Percentiles rank a stretch among this genome's conserved stretches.
Conservation (phyloP, 2,888 invertebrate species). For the Microplitis deprimator region DNA sequence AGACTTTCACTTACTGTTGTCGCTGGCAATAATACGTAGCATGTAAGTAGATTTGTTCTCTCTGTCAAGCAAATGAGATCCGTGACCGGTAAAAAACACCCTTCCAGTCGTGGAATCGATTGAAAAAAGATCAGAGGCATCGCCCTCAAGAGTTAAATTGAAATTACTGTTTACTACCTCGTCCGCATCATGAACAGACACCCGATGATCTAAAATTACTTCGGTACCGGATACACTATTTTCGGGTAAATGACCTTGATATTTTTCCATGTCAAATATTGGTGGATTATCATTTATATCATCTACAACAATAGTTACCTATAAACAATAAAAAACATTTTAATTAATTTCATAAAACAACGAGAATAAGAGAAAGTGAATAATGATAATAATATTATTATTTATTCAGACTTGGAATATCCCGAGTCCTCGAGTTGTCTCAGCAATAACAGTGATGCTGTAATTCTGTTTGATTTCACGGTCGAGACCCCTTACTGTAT, state of each 20-base stretch:
- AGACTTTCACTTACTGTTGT: constrained; percentile 71
- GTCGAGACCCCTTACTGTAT: constrained; percentile 83
- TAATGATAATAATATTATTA: constrained; percentile 16
- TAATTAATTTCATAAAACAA: constrained; percentile 4
- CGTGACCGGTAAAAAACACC: constrained; percentile 74
- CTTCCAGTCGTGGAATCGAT: constrained; percentile 79
- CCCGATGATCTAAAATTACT: constrained; percentile 79
- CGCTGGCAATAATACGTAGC: constrained; percentile 82
- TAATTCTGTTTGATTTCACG: constrained; percentile 82
- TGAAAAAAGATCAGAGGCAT: constrained; percentile 82
- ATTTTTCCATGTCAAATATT: constrained; percentile 79
- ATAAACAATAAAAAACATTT: constrained; percentile 26
- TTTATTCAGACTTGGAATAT: constrained; percentile 78
- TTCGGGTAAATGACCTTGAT: constrained; percentile 85
- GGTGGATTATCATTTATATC: constrained; percentile 63
- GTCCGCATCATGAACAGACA: constrained; percentile 83
- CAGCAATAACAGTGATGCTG: constrained; percentile 85
- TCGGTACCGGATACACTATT: constrained; percentile 82
- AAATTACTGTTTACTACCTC: constrained; percentile 80
- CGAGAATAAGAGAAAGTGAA: constrained; percentile 25
- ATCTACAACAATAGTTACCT: constrained; percentile 53
- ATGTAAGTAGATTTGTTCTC: constrained; percentile 81
- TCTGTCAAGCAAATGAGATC: constrained; percentile 77
- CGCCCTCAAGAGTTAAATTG: constrained; percentile 80
- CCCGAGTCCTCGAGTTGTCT: constrained; percentile 81